Conservation (phyloP, 2,888 invertebrate genomes). For the Alloplasta piceator region DNA sequence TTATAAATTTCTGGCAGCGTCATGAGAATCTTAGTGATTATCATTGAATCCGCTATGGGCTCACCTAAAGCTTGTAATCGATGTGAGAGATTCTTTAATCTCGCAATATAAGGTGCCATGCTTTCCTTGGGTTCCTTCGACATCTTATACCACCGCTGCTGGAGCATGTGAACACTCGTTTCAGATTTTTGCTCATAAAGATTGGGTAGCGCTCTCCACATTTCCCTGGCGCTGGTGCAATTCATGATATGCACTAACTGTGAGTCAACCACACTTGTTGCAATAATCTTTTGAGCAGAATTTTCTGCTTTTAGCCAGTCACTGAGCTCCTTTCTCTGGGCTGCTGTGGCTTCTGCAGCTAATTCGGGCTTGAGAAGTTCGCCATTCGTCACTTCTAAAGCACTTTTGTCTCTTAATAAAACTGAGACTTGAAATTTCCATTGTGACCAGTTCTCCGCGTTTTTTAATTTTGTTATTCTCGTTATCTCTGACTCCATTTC, state of each 20-base stretch:
- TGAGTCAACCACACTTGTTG: conserved; percentile 37
- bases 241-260: conserved; percentile 52
- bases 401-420: conserved; percentile 48
- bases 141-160: conserved; percentile 65
- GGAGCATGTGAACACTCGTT: conserved; percentile 58
- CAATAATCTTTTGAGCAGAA: conserved; percentile 49
- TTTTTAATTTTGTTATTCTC: conserved; percentile 47
- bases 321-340: conserved; percentile 16
- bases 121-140: conserved; percentile 60
- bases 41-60: too few species aligned
- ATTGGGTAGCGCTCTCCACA: conserved; percentile 51
- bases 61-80: too few species aligned
- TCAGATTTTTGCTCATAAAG: conserved; percentile 61
- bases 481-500: conserved; percentile 46
- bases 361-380: conserved; percentile 3
- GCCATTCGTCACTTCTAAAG: conserved; percentile 21
- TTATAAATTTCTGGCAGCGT: conserved; percentile 52
- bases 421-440: conserved; percentile 56
- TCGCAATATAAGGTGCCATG: conserved; percentile 67
- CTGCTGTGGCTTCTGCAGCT: conserved; percentile 4
- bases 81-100: too few species aligned
- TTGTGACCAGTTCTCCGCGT: conserved; percentile 57
- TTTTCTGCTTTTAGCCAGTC: conserved; percentile 40
- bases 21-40: conserved; percentile 54
- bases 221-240: conserved; percentile 25